Evolutionary conservation across 1,140 invertebrate genomes (phyloP).

Genomic region (Cotesia vestalis): DNA sequence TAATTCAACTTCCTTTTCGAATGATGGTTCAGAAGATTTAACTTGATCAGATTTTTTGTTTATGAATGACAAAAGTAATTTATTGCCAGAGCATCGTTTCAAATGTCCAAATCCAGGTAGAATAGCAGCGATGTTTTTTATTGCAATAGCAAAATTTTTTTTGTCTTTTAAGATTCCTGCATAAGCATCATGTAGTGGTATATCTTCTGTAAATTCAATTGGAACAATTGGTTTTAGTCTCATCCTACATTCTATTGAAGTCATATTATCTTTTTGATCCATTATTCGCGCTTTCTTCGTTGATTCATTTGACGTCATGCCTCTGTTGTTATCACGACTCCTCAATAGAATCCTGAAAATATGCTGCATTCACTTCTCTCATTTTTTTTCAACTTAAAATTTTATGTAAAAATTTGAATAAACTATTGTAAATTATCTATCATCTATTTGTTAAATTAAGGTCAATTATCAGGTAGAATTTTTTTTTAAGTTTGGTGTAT

Average conservation of each 20-base stretch:
- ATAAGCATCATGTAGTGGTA: conserved; percentile 69
- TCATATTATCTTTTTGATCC: conserved; percentile 38
- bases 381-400: conserved; percentile 4
- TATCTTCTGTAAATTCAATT: conserved; percentile 65
- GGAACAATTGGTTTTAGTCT: conserved; percentile 64
- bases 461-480: too few relatives aligned
- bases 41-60: not conserved
- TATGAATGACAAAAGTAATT: conserved; percentile 70
- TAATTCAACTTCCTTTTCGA: conserved; percentile 52
- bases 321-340: conserved; percentile 35
- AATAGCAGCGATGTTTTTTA: conserved; percentile 68
- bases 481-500: too few relatives aligned
- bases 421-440: not conserved
- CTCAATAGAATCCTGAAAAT: conserved; percentile 44
- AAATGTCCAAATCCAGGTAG: conserved; percentile 74
- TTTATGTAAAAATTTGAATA: conserved; percentile 24
- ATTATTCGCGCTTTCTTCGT: conserved; percentile 25
- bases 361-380: conserved; percentile 47
- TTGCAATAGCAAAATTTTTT: conserved; percentile 72
- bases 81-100: conserved; percentile 75
- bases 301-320: conserved; percentile 22
- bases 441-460: too few relatives aligned
- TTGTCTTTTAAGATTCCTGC: conserved; percentile 69
- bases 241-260: conserved; percentile 44
- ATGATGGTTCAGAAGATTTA: not conserved